These are phyloP conservation scores for Spongilla lacustris DNA, from an alignment of 37 sponge, comb jelly and placozoan genomes.

Conservation along the genomic window DNA sequence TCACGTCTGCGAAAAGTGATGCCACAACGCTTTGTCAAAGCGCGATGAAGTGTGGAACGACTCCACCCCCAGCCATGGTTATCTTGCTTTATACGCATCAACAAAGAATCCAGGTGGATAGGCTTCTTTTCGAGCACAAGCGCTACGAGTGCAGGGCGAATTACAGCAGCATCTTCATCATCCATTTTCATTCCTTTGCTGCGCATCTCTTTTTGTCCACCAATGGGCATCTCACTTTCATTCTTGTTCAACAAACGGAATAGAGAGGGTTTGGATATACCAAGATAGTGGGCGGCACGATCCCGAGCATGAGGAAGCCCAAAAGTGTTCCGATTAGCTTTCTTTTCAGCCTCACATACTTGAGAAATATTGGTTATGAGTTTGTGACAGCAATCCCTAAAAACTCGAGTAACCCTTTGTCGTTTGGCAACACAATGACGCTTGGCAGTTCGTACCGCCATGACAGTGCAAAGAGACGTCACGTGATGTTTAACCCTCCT, in stretches of 20 bases:
- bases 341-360: neutral
- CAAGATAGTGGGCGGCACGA: neutral
- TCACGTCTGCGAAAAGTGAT: neutral
- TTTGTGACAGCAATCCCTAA: neutral
- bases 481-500: too few species aligned
- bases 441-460: too few species aligned
- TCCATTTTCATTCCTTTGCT: neutral
- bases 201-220: neutral
- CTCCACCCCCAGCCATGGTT: neutral
- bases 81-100: neutral
- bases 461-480: too few species aligned
- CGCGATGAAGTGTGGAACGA: too few species aligned
- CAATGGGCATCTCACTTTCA: neutral
- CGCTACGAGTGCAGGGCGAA: neutral
- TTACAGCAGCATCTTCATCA: neutral
- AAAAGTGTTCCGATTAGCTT: neutral
- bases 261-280: neutral
- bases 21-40: neutral
- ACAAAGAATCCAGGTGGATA: slow-evolving; percentile 1
- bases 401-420: neutral
- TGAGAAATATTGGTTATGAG: neutral
- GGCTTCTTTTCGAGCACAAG: neutral
- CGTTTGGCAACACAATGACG: too few species aligned
- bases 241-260: neutral
- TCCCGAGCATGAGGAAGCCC: neutral